phyloP scores from a whole-genome alignment of 2,888 invertebrate species.

The Papilio gigon region DNA sequence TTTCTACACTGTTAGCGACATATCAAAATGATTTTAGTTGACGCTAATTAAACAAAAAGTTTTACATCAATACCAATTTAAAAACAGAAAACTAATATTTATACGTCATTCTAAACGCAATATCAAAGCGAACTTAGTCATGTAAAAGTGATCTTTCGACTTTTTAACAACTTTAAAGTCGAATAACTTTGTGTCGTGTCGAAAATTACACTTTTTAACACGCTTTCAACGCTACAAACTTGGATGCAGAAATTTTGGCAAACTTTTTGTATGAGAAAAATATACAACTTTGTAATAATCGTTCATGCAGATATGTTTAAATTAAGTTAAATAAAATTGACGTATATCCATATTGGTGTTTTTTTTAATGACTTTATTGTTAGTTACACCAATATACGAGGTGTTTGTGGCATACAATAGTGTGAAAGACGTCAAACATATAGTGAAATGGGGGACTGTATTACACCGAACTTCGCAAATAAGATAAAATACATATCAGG shows the following conservation, averaged over 20 bases:
- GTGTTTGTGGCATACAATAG: neutral
- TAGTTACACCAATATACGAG: neutral
- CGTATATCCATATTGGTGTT: neutral
- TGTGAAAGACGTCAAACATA: neutral
- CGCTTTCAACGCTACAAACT: neutral
- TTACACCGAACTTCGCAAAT: constrained; percentile 20
- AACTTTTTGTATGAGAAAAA: neutral
- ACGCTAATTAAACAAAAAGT: no score
- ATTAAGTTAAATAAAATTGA: neutral
- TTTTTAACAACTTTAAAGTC: constrained; percentile 23
- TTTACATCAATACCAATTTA: neutral
- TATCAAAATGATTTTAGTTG: no score
- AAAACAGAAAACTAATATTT: neutral
- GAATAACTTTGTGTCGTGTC: constrained; percentile 12
- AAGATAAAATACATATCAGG: constrained; percentile 36
- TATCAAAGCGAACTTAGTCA: neutral
- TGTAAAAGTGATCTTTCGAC: constrained; percentile 8
- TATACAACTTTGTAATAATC: neutral
- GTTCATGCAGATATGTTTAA: neutral
- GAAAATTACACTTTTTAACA: constrained; percentile 21
- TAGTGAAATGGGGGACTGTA: neutral
- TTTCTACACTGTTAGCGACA: neutral
- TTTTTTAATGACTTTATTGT: neutral
- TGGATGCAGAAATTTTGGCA: neutral
- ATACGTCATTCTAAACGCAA: neutral